Evolutionary conservation across 2,113 vertebrate genomes (phyloP), one percentile per base, ranked within the genome.

Genomic region (Vimba vimba): DNA sequence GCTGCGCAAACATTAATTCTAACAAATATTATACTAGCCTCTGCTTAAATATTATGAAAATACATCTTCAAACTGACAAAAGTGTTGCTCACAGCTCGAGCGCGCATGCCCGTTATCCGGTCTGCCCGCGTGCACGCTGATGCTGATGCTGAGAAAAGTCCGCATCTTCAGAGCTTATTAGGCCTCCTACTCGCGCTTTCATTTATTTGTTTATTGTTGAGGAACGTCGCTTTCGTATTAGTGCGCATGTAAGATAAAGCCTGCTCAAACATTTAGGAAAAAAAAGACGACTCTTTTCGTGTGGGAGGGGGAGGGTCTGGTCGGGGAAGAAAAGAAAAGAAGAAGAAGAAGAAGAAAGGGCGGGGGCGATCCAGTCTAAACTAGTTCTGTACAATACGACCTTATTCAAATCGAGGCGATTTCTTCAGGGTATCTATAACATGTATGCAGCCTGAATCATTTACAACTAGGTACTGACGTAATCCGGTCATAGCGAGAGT

Each of bases 301-400:
- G 55, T 76, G 59, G 55, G 75, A 87, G 89, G 77, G 87, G 83
- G 87, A 88, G 86, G 87, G 91, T 83, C 19, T 88, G 30, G 75
- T 71, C 84, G 79, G 79, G 2, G 55, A 57, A 57, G 55, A 57
- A 57, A 55, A 55, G 55, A 57, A 57, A 19, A 57, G 21, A 55
- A 55, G 1, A 57, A 57, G 19, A 21, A 55, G 52, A 21, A 57
- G 55, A 57, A 23, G 89, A 87, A 87, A 87, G 88, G 90, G 91
- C 86, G 88, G 89, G 91, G 90, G 76, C 69, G 89, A 94, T 93
- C 94, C 93, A 92, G 94, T 94, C 92, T 91, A 90, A 93, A 94
- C 94, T 94, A 94, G 94, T 94, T 93, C 86, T 86, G 88, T 88
- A 79, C 86, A 89, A 89, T 83, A 84, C 73, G 36, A 64, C 69